These are phyloP conservation scores for Parnassius mnemosyne DNA, from an alignment of 2,888 invertebrate genomes.

Conservation along the genomic window DNA sequence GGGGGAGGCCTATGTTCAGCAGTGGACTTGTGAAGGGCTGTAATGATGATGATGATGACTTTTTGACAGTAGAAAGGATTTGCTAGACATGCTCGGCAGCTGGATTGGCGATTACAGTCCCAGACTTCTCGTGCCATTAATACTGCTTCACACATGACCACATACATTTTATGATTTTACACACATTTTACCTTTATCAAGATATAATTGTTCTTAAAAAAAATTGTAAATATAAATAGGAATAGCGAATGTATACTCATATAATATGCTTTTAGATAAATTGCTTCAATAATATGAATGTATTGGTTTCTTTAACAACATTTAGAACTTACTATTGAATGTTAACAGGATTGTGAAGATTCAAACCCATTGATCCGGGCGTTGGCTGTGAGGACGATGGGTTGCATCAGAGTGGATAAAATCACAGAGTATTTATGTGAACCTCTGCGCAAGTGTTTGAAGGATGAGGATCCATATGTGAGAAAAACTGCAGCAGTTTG, in stretches of 20 bases:
- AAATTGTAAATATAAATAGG: slow-evolving; percentile 11
- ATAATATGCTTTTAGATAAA: slow-evolving; percentile 55
- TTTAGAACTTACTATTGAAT: not conserved
- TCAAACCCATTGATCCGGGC: slow-evolving; percentile 99
- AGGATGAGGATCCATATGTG: slow-evolving; percentile 98
- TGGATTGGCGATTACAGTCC: no score
- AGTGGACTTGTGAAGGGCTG: no score
- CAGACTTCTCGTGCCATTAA: no score
- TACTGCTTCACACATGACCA: no score
- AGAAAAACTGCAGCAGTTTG: slow-evolving; percentile 99
- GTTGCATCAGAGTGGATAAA: slow-evolving; percentile 99
- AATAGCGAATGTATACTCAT: slow-evolving; percentile 44
- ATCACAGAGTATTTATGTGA: slow-evolving; percentile 99
- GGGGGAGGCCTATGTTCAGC: no score
- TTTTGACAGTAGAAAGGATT: no score
- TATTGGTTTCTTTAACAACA: slow-evolving; percentile 50
- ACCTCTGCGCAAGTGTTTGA: slow-evolving; percentile 95
- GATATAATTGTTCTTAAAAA: no score
- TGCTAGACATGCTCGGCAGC: no score
- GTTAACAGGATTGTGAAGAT: slow-evolving; percentile 97
- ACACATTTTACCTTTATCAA: no score
- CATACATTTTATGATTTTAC: no score
- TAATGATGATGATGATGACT: no score
- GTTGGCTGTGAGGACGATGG: slow-evolving; percentile 99
- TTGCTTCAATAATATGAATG: slow-evolving; percentile 64